phyloP scores from a whole-genome alignment of 2,888 invertebrate species.

The Megastigmus dorsalis region DNA sequence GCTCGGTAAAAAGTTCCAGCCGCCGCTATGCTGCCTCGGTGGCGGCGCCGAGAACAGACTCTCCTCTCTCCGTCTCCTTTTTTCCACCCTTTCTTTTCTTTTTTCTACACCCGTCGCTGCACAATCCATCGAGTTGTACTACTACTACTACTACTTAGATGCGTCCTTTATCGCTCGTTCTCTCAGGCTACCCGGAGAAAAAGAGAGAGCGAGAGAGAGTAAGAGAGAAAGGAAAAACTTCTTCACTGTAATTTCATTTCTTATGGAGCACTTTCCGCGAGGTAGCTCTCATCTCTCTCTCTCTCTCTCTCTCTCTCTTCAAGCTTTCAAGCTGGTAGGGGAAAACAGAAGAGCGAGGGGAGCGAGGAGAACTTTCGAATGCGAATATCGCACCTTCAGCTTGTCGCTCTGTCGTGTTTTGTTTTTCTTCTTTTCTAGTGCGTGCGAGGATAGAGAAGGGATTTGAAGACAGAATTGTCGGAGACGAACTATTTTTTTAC shows the following conservation, averaged over 20 bases:
- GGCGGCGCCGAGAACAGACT: too few species aligned
- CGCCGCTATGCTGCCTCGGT: too few species aligned
- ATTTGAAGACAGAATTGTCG: too few species aligned
- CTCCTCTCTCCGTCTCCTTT: not conserved
- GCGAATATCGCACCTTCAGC: conserved; percentile 18
- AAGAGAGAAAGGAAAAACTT: not conserved
- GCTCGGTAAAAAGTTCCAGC: conserved; percentile 3
- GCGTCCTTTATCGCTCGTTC: conserved; percentile 26
- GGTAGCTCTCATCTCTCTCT: conserved; percentile 15
- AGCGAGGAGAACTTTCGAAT: conserved; percentile 9
- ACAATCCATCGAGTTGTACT: conserved; percentile 30
- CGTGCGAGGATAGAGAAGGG: too few species aligned
- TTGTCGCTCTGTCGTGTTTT: too few species aligned
- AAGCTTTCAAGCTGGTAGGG: not conserved
- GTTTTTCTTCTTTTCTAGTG: too few species aligned
- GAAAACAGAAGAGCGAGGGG: not conserved
- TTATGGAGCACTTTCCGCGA: conserved; percentile 16
- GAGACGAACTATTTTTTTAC: too few species aligned
- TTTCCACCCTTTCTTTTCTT: not conserved
- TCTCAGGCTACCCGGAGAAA: not conserved
- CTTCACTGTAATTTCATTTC: conserved; percentile 38
- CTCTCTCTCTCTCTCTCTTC: too few species aligned
- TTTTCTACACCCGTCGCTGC: not conserved
- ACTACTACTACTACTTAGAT: conserved; percentile 28
- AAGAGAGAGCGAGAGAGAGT: not conserved